Base-by-base conservation (phyloP, 2,113 vertebrate genomes). In the Narcine bancroftii region DNA sequence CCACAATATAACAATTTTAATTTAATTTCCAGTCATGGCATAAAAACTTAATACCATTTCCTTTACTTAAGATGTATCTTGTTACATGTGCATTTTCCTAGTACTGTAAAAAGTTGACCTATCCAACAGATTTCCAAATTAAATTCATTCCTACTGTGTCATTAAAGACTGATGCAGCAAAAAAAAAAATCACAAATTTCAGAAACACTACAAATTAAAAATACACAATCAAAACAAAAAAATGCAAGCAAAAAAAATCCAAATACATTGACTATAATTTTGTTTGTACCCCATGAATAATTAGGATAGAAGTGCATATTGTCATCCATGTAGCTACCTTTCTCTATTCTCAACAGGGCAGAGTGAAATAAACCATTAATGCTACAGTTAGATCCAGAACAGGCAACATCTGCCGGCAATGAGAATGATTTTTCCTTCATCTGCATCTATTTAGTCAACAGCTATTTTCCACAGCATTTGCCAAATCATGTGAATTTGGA, bases 361-460 rank as follows among this genome's bases (percentile, higher is more conserved):
- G 50, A 87, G 53, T 36, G 56, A n/a, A 87, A 87, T 87, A 36
- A 13, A 69, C 53, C 36, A 45, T 47, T 11, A 69, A 26, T 69
- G 71, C 65, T 33, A 33, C 15, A 21, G 29, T 42, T 53, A 87
- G 81, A 87, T 60, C 53, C 53, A 60, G 29, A 87, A 87, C 36
- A 66, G 56, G 39, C 36, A 66, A 89, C 63, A 91, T 91, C 21
- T 71, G 89, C 24, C 89, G 26, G 63, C 89, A 47, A 69, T 26
- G 71, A 71, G 29, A 91, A 91, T 33, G n/a, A 91, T 91, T 91
- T 91, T 91, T 26, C 26, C 24, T 91, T 91, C 65, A 69, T 42
- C 39, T 69, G 36, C 63, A 69, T 39, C 63, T 33, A 69, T 26
- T 33, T n/a, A 45, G 39, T 39, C 81, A 87, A 60, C 50, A 63